Conservation (phyloP, 1,140 invertebrate species). For the Mya arenaria region DNA sequence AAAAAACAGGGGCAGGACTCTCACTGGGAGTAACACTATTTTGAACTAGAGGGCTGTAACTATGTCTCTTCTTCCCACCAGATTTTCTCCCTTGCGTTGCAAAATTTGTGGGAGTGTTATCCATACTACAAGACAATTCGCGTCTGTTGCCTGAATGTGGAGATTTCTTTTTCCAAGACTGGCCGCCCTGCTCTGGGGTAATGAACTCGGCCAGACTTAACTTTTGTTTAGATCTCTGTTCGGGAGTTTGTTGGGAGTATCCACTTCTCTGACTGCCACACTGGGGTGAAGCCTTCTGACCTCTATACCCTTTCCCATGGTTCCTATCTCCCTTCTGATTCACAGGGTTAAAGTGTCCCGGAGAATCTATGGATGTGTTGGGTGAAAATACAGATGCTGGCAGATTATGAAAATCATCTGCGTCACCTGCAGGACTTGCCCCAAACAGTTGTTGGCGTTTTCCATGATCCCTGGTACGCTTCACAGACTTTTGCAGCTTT, state of each 20-base stretch:
- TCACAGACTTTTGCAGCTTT: constrained; percentile 45
- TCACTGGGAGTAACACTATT: constrained; percentile 4
- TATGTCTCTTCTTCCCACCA: constrained; percentile 42
- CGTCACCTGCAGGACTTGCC: constrained; percentile 34
- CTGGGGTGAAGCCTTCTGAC: constrained; percentile 28
- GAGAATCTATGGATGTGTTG: constrained; percentile 46
- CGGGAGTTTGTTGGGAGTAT: constrained; percentile 35
- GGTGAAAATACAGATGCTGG: constrained; percentile 47
- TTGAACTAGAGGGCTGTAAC: constrained; percentile 46
- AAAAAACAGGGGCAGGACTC: constrained; percentile 23
- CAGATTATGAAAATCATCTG: constrained; percentile 35
- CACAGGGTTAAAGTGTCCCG: background rate
- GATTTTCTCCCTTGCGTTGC: constrained; percentile 25
- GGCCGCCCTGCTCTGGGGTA: constrained; percentile 35
- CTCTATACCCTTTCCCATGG: constrained; percentile 13
- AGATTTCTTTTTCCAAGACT: constrained; percentile 46
- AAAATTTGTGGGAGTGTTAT: constrained; percentile 5
- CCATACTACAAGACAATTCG: constrained; percentile 10
- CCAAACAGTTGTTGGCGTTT: constrained; percentile 53
- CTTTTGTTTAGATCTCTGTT: constrained; percentile 50
- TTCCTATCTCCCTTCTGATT: constrained; percentile 34
- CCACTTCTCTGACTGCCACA: constrained; percentile 47
- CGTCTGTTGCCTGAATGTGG: constrained; percentile 41
- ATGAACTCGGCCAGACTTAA: constrained; percentile 48
- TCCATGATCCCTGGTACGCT: background rate